These are phyloP conservation scores for Acanthaster planci DNA, from an alignment of 35 echinoderm and acorn worm species.

Conservation along the genomic window DNA sequence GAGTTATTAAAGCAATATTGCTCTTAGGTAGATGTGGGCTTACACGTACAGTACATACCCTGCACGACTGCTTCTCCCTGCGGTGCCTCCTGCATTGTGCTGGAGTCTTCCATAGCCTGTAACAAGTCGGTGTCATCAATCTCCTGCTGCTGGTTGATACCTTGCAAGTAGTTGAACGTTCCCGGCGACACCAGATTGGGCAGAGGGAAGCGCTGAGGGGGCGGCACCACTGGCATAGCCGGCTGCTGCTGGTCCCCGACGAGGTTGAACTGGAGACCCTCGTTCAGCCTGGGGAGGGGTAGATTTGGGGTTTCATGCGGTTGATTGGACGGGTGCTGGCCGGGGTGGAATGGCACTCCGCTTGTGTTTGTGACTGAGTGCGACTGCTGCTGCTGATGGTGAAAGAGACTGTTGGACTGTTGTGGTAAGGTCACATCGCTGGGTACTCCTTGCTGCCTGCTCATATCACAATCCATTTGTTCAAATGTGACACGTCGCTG, in stretches of 20 bases:
- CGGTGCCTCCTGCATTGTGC: background rate
- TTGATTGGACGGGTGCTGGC: background rate
- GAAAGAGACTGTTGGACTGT: background rate
- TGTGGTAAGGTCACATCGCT: background rate
- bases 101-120: slow-evolving; percentile 69
- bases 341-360: background rate
- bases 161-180: slow-evolving; percentile 33
- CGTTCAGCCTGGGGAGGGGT: slow-evolving; percentile 32
- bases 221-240: slow-evolving; percentile 25
- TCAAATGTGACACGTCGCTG: slow-evolving; percentile 19
- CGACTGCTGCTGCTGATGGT: background rate
- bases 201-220: slow-evolving; percentile 47
- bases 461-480: slow-evolving; percentile 6
- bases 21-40: background rate
- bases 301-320: background rate
- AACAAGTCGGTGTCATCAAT: slow-evolving; percentile 70
- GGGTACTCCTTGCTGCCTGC: background rate
- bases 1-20: background rate
- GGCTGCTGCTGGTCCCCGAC: slow-evolving; percentile 5
- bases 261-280: slow-evolving; percentile 6
- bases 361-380: too few relatives aligned
- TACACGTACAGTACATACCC: background rate
- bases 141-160: slow-evolving; percentile 40
- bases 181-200: slow-evolving; percentile 37
- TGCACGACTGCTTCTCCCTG: background rate